Base-by-base conservation (phyloP, 2,888 invertebrate species). In the Heliconius aoede region DNA sequence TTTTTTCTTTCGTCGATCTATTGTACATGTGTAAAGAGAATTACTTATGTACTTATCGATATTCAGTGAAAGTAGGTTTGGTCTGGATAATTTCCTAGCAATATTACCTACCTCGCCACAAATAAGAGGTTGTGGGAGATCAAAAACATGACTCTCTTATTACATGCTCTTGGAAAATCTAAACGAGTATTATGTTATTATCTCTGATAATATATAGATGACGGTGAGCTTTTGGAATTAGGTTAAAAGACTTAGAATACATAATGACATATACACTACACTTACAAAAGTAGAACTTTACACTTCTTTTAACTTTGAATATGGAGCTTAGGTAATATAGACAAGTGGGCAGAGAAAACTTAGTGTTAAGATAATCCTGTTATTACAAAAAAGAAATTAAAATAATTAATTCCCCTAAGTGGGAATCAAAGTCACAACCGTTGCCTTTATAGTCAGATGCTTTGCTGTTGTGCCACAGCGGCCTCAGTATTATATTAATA, bases 11-110 rank as follows among this genome's bases (percentile, higher is more conserved):
- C 30, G 7, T n/a, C 21, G 26, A 40, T 77, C 60, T 71, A 60
- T 58, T 74, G 40, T 72, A 73, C 64, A 62, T 58, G 74, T 79
- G 75, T 74, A 74, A 77, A 58, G 78, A 68, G 71, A 69, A 80
- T 21, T 21, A 46, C 46, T 46, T 7, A 46, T 46, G 18, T 18
- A 46, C 46, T 78, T 82, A 81, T 81, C 74, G 62, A 76, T 80
- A 82, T 81, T 81, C 81, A 80, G 80, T 78, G 76, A 80, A 82
- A 82, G 81, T 82, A 81, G 78, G 79, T 80, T 78, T 77, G 55
- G 76, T 78, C 73, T 79, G 79, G 78, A 78, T 78, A 81, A 73
- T 80, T 81, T 81, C 80, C 78, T 79, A 78, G 75, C 80, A 76
- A 80, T 79, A 79, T 81, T 76, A 61, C 61, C 78, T 76, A 61